phyloP scores from a whole-genome alignment of 2,797 vertebrate genomes.

The Trematomus bernacchii region DNA sequence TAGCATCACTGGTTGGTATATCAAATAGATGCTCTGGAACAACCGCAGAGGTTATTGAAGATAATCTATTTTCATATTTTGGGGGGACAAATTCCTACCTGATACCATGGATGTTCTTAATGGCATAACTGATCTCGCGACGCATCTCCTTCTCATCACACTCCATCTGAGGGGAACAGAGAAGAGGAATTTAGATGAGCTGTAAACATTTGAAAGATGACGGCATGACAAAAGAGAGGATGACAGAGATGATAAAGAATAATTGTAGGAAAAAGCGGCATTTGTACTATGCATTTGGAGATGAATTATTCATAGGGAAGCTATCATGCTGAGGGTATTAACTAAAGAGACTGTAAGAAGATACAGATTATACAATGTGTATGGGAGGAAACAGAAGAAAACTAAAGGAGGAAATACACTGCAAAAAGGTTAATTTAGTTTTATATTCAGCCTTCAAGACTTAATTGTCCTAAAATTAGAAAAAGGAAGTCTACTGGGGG shows the following conservation, averaged over 20 bases:
- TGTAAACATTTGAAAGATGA: neutral
- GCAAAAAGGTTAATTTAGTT: constrained; percentile 4
- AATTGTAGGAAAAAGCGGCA: neutral
- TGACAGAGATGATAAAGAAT: neutral
- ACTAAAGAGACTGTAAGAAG: constrained; percentile 4
- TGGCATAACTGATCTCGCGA: constrained; percentile 97
- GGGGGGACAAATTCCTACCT: constrained; percentile 71
- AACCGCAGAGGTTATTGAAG: neutral
- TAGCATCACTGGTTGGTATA: neutral
- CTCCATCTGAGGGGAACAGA: constrained; percentile 89
- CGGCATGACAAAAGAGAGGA: neutral
- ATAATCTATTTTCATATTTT: neutral
- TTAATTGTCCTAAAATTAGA: neutral
- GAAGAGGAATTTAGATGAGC: neutral
- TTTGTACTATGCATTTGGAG: constrained; percentile 5
- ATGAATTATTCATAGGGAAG: constrained; percentile 13
- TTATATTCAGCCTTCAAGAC: constrained; percentile 10
- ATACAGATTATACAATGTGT: neutral
- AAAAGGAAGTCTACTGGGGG: neutral
- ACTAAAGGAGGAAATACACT: neutral
- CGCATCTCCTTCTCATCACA: constrained; percentile 97
- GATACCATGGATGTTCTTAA: constrained; percentile 99
- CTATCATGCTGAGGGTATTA: constrained; percentile 14
- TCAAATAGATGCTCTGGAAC: neutral
- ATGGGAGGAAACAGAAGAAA: constrained; percentile 1